Base-by-base conservation (phyloP, 2,888 invertebrate species). In the Cephus runcator region DNA sequence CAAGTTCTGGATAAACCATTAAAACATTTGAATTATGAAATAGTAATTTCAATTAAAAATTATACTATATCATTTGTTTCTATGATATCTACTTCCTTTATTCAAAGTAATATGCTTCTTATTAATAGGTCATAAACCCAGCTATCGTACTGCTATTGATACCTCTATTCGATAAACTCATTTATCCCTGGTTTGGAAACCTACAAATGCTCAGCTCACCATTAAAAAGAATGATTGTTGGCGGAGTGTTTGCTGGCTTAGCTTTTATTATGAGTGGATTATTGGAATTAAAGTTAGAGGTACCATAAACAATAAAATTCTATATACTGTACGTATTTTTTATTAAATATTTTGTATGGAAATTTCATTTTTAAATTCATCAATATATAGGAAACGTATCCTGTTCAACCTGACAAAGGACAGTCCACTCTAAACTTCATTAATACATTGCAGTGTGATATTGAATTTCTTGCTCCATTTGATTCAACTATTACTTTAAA, bases 211-310 rank as follows among this genome's bases (percentile, higher is more conserved):
- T 93, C 75, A 90, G 90, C 76, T 94, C 94, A 69, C 95, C 96
- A 0, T 91, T 96, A 73, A 94, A 95, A 85, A 94, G 96, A 83
- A 97, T 97, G 96, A 94, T 94, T 11, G 92, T 94, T 0, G 97
- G 97, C 1, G 95, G 96, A 73, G 87, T 95, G 79, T 89, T 96
- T 11, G 95, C 95, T 34, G 93, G 94, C 0, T 81, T 94, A 34
- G 93, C 96, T 0, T 96, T 96, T 88, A 90, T 95, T 4, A 92
- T 94, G 6, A 95, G 94, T 69, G 94, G 93, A 30, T 84, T 93
- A 76, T 93, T 93, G 89, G 96, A 88, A 93, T 93, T 91, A 15
- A 83, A 87, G 35, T 90, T 96, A 76, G 95, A 95, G 91, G 93
- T 95, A 80, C 69, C 30, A 30, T 6, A 11, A n/a, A 71, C 71